These are phyloP conservation scores for Listrodromus nycthemerus DNA, from an alignment of 2,888 invertebrate species.

Conservation along the genomic window DNA sequence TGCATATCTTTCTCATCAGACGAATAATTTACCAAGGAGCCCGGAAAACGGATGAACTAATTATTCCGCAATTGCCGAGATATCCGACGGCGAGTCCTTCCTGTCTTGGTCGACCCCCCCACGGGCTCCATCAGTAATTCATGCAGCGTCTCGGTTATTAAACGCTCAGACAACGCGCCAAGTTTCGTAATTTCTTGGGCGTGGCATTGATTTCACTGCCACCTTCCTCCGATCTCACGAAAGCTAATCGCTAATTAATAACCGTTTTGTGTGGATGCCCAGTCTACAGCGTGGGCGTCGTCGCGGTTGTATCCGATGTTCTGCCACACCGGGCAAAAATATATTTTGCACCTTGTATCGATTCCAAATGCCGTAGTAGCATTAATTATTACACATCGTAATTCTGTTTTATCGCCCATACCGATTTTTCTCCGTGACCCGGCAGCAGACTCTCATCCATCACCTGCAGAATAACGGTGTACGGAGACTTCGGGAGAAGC, in stretches of 20 bases:
- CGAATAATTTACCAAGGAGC: conserved; percentile 11
- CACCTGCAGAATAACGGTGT: conserved; percentile 85
- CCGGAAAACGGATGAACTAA: conserved; percentile 50
- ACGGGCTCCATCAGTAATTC: conserved; percentile 61
- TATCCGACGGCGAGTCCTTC: conserved; percentile 43
- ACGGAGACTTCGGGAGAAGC: conserved; percentile 83
- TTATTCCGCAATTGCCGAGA: conserved; percentile 29
- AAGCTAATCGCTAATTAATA: conserved; percentile 77
- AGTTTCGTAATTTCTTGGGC: conserved; percentile 69
- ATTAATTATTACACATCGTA: background rate
- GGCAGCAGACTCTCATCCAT: conserved; percentile 85
- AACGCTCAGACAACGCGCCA: conserved; percentile 67
- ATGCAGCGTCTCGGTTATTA: conserved; percentile 66
- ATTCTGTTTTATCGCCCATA: conserved; percentile 71
- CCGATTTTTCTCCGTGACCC: conserved; percentile 83
- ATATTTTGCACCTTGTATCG: conserved; percentile 46
- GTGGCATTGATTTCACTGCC: conserved; percentile 75
- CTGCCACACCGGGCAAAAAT: conserved; percentile 31
- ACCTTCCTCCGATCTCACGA: conserved; percentile 42
- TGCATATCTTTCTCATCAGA: background rate
- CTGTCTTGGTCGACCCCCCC: conserved; percentile 23
- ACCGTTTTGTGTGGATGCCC: conserved; percentile 51
- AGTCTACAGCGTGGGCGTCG: conserved; percentile 46
- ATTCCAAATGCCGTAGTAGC: conserved; percentile 7
- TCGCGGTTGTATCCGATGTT: conserved; percentile 57